Base-by-base conservation (phyloP, 2,797 vertebrate genomes). In the Hipposideros larvatus region DNA sequence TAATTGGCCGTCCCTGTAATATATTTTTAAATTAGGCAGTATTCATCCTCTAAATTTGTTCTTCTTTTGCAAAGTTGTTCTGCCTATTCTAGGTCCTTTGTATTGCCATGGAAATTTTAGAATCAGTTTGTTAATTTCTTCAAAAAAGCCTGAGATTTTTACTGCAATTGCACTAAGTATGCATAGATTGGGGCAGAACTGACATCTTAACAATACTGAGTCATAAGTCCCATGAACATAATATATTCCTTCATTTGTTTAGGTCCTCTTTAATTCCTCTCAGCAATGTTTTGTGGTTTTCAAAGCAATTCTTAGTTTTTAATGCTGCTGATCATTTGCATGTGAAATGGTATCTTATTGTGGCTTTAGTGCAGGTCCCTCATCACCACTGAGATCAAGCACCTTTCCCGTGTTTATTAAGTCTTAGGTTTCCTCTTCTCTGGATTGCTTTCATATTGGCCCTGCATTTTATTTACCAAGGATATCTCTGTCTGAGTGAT, bases 111-210 rank as follows among this genome's bases (percentile, higher is more conserved):
- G 73, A 31, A 66, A 83, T 93, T 95, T 90, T 92, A 61, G 66
- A 90, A 90, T 70, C 28, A 13, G 16, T 82, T 95, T 90, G 31
- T 87, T 68, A 73, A 53, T 91, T 87, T 96, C 74, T 94, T 78
- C 48, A 11, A 75, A 86, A 61, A 68, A 48, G 9, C 55, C 43
- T 66, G 65, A n/a, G n/a, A 73, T 82, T 88, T 88, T 93, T 41
- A 86, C 26, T 63, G n/a, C 4, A 46, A 41, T 79, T 75, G 5
- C n/a, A 24, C 78, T 68, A 9, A 87, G 53, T 55, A 92, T 92
- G 41, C 75, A 7, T 94, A 79, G 26, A 73, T 80, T 59, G 65
- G 57, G 53, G 48, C 53, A 95, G 48, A 88, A 91, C 2, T 91
- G 73, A 28, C 26, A 53, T 28, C 37, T 77, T 95, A 90, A 77